Conservation (phyloP, 35 echinoderm and acorn worm species). For the Holothuria glaberrima region DNA sequence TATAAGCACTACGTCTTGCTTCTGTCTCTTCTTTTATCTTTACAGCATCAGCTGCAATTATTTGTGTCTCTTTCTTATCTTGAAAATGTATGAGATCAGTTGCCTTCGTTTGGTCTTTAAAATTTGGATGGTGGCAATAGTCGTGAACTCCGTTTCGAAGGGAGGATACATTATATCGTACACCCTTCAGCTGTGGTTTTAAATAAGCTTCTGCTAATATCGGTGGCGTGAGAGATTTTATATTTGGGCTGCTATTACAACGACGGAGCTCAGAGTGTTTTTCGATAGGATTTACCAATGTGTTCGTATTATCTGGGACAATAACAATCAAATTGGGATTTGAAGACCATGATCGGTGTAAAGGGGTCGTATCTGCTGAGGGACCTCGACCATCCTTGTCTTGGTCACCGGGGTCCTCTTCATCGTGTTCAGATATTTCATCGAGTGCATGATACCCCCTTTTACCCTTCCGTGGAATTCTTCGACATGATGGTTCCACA, state of each 20-base stretch:
- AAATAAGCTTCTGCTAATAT: no score
- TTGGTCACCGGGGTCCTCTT: not conserved
- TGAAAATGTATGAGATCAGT: no score
- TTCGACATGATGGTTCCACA: not conserved
- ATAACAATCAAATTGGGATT: conserved; percentile 43
- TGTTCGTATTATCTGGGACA: not conserved
- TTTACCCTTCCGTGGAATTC: not conserved
- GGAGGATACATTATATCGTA: no score
- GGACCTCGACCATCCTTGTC: not conserved
- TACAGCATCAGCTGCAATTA: no score
- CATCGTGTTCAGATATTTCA: conserved; percentile 4
- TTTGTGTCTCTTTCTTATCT: no score
- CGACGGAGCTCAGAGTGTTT: not conserved
- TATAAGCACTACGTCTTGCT: no score
- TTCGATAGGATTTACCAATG: not conserved
- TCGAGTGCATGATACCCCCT: conserved; percentile 4
- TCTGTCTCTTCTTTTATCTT: no score
- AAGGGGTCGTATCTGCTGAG: no score
- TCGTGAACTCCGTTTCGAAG: no score
- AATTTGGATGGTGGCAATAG: no score
- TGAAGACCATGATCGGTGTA: not conserved
- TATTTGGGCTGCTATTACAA: conserved; percentile 15
- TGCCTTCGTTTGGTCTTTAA: no score
- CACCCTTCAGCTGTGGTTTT: no score
- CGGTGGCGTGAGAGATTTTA: not conserved